phyloP scores from a whole-genome alignment of 1,140 invertebrate species.

The Drosophila dunni region DNA sequence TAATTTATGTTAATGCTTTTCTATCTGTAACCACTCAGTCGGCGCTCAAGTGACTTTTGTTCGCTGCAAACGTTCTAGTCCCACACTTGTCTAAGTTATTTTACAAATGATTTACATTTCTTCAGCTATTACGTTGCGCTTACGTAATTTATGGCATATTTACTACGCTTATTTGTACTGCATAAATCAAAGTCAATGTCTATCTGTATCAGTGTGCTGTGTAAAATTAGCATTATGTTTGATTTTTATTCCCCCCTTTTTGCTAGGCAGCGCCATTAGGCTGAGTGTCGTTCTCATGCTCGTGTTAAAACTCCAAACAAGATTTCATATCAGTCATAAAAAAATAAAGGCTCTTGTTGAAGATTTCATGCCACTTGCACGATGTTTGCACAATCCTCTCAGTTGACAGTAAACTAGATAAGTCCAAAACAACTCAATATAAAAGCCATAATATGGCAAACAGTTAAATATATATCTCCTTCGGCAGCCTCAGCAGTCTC shows the following conservation, averaged over 20 bases:
- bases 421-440: constrained; percentile 83
- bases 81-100: constrained; percentile 45
- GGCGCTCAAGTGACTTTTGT: constrained; percentile 15
- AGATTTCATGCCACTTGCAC: constrained; percentile 37
- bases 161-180: constrained; percentile 52
- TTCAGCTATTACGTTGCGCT: constrained; percentile 50
- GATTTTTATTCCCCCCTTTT: constrained; percentile 21
- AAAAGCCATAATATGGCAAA: constrained; percentile 82
- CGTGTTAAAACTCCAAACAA: constrained; percentile 49
- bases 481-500: neutral
- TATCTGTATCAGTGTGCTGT: neutral
- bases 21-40: constrained; percentile 58
- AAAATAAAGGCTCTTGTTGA: constrained; percentile 43
- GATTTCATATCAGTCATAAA: constrained; percentile 63
- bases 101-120: constrained; percentile 80
- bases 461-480: constrained; percentile 64
- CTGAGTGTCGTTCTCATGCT: constrained; percentile 41
- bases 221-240: constrained; percentile 52
- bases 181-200: constrained; percentile 41
- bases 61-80: constrained; percentile 3
- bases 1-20: constrained; percentile 78
- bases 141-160: constrained; percentile 75
- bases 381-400: constrained; percentile 58
- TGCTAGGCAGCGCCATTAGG: constrained; percentile 22
- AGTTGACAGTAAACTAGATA: constrained; percentile 76